Evolutionary conservation across 1,140 invertebrate genomes (phyloP).

Genomic region (Chelonus insularis): DNA sequence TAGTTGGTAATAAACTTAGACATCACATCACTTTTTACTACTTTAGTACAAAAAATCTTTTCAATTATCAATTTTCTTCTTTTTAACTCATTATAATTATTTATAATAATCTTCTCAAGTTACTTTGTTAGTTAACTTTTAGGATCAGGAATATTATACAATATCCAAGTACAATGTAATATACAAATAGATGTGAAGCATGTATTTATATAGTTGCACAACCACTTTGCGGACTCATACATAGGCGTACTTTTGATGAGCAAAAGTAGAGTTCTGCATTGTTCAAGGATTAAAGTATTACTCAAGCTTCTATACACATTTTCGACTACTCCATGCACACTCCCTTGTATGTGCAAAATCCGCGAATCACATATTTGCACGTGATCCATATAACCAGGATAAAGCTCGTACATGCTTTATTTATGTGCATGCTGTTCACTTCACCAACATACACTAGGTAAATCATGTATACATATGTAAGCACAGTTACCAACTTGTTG

Average conservation of each 20-base stretch:
- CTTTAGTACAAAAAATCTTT: too few relatives aligned
- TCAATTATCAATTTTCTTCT: too few relatives aligned
- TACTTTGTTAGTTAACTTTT: too few relatives aligned
- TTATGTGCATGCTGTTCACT: not conserved
- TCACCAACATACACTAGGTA: not conserved
- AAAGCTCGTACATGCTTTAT: not conserved
- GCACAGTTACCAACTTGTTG: not conserved
- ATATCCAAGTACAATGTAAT: too few relatives aligned
- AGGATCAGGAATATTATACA: too few relatives aligned
- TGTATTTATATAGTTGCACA: not conserved
- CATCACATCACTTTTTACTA: too few relatives aligned
- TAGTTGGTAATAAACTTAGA: too few relatives aligned
- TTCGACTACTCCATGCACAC: not conserved
- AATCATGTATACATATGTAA: not conserved
- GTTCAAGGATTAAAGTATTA: slow-evolving; percentile 35
- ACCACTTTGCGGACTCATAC: not conserved
- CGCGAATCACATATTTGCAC: slow-evolving; percentile 2
- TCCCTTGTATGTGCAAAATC: not conserved
- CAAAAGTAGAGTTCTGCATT: slow-evolving; percentile 27
- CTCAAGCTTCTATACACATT: slow-evolving; percentile 7
- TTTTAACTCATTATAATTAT: too few relatives aligned
- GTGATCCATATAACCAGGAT: not conserved
- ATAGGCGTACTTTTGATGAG: too few relatives aligned
- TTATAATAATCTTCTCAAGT: too few relatives aligned
- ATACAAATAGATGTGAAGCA: too few relatives aligned